A percentile compares a stretch with the other conserved stretches of the same genome.
Evolutionary conservation across 2,113 vertebrate species (phyloP).

Genomic region (Sterrhoptilus dennistouni): DNA sequence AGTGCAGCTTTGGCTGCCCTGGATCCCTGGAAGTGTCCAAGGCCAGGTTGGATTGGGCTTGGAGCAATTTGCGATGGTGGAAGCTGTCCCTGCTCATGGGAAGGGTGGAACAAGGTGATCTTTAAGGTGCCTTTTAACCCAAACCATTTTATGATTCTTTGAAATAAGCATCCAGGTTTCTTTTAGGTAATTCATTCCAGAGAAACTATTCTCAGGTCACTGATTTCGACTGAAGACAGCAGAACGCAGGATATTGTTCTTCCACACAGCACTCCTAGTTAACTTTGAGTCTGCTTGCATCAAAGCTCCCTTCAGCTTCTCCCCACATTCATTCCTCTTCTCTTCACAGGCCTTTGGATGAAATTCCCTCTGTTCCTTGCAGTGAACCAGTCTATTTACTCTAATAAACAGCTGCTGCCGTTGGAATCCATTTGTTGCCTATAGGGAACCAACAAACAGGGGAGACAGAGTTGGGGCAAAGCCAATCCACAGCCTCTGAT

Average conservation of each 20-base stretch:
- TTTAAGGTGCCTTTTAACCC: neutral
- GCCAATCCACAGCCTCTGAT: neutral
- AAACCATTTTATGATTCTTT: no score
- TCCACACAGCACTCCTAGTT: neutral
- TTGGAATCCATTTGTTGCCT: neutral
- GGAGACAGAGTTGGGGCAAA: neutral
- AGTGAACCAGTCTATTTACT: neutral
- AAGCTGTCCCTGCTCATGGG: neutral
- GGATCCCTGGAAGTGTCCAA: no score
- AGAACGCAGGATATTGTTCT: neutral
- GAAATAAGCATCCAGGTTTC: neutral
- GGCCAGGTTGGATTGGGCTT: fast-evolving
- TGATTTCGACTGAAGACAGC: neutral
- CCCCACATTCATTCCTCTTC: neutral
- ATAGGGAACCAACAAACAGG: fast-evolving
- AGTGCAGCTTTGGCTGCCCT: neutral
- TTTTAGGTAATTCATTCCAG: neutral
- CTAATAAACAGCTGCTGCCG: neutral
- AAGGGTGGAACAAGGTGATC: fast-evolving
- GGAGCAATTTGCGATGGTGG: fast-evolving
- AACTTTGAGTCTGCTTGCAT: neutral
- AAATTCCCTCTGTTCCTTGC: neutral
- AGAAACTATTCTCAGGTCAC: neutral
- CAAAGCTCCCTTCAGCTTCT: neutral
- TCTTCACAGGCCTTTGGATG: neutral